Evolutionary conservation across 2,797 vertebrate genomes (phyloP).

Genomic region (Dermochelys coriacea): DNA sequence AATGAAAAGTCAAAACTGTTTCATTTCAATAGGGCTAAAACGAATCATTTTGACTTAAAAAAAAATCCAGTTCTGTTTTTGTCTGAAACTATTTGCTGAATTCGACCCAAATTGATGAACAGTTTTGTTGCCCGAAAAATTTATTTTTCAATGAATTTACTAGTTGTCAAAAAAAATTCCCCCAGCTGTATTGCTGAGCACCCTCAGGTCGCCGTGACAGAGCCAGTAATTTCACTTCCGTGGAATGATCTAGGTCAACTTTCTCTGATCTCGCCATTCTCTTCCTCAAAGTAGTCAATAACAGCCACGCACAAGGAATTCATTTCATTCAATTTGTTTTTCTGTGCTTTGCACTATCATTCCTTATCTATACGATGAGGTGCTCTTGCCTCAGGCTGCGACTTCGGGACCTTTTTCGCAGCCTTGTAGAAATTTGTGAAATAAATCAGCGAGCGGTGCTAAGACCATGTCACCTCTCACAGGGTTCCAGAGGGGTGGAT

Average conservation of each 20-base stretch:
- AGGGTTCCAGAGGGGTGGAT: neutral
- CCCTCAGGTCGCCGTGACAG: neutral
- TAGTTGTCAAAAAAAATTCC: neutral
- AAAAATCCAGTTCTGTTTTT: neutral
- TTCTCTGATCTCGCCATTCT: neutral
- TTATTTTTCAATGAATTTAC: neutral
- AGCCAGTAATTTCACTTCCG: neutral
- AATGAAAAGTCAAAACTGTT: neutral
- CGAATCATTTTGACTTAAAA: neutral
- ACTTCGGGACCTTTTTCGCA: neutral
- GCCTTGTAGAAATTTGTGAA: neutral
- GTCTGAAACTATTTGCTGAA: neutral
- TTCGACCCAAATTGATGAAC: neutral
- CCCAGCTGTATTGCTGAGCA: neutral
- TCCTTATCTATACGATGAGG: rapidly evolving
- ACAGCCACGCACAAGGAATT: neutral
- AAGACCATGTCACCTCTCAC: neutral
- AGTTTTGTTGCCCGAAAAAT: neutral
- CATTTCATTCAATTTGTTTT: neutral
- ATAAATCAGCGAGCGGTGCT: neutral
- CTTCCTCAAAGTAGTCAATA: neutral
- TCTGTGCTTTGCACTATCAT: neutral
- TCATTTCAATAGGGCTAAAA: neutral
- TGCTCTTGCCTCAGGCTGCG: neutral
- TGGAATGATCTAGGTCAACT: neutral